Percentiles rank a stretch among this genome's conserved stretches.
Conservation (phyloP, 2,113 vertebrate species). For the Asarcornis scutulata region DNA sequence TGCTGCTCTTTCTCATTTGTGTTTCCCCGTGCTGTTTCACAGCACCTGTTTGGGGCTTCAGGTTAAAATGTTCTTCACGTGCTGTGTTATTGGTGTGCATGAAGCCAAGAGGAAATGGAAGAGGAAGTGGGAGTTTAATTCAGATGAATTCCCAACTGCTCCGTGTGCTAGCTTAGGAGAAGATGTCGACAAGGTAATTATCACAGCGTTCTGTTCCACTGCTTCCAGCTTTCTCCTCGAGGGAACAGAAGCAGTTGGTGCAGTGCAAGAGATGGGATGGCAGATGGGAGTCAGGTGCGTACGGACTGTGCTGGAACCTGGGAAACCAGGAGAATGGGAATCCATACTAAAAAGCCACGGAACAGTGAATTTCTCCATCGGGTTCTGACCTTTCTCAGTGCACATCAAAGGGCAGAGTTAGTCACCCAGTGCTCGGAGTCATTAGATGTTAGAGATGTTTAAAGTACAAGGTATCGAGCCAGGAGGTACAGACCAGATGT, state of each 20-base stretch:
- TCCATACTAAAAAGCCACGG: background rate
- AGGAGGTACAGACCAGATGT: background rate
- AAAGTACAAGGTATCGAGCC: background rate
- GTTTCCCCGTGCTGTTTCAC: rapidly evolving
- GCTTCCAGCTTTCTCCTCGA: background rate
- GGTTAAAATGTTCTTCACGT: rapidly evolving
- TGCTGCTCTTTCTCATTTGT: rapidly evolving
- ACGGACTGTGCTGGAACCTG: background rate
- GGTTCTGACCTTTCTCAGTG: background rate
- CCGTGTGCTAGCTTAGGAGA: background rate
- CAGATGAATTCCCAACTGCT: background rate
- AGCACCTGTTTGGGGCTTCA: too few species aligned
- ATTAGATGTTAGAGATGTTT: background rate
- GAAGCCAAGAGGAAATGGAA: background rate
- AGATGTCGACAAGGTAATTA: background rate
- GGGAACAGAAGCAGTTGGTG: constrained; percentile 13
- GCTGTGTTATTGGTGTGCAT: rapidly evolving
- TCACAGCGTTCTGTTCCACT: background rate
- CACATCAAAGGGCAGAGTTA: background rate
- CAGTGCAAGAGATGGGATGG: background rate
- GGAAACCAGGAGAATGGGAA: background rate
- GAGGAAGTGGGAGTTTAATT: background rate
- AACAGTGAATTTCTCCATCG: background rate
- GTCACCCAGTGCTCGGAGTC: background rate
- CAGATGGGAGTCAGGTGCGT: background rate